Percentiles rank a stretch among this genome's conserved stretches.
Conservation (phyloP, 2,797 vertebrate species). For the Eremophila alpestris region DNA sequence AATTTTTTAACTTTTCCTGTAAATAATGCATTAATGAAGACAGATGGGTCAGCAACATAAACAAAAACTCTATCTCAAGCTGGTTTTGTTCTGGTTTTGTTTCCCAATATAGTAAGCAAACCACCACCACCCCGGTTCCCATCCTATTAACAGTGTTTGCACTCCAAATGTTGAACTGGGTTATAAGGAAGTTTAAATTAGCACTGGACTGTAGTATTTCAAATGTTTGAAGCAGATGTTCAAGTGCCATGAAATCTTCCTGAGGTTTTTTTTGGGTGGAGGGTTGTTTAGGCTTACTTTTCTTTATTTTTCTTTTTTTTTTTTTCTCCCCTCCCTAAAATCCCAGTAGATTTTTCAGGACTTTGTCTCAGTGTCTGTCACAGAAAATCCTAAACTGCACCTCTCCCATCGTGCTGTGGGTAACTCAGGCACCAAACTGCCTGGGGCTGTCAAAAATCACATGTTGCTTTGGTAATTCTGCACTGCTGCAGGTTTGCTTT, state of each 20-base stretch:
- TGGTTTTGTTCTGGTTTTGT: conserved; percentile 78
- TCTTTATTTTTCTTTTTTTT: no score
- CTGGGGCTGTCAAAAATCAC: rapidly evolving
- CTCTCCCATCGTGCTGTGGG: not conserved
- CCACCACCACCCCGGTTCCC: conserved; percentile 44
- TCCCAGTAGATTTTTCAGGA: not conserved
- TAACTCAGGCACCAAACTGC: not conserved
- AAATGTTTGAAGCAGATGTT: conserved; percentile 74
- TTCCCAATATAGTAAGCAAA: conserved; percentile 79
- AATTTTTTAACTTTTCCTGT: conserved; percentile 65
- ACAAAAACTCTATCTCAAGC: conserved; percentile 71
- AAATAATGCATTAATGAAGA: conserved; percentile 89
- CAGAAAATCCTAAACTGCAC: not conserved
- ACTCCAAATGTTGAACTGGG: conserved; percentile 70
- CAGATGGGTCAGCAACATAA: conserved; percentile 73
- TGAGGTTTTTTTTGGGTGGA: rapidly evolving
- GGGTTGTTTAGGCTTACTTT: no score
- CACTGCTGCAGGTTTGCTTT: not conserved
- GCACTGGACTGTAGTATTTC: conserved; percentile 71
- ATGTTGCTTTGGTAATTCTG: not conserved
- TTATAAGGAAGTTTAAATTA: conserved; percentile 77
- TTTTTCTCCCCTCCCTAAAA: rapidly evolving
- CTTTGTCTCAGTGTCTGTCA: not conserved
- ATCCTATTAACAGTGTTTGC: conserved; percentile 71
- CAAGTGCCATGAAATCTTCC: conserved; percentile 55